Percentiles rank a stretch among this genome's conserved stretches.
phyloP scores from a whole-genome alignment of 2,113 vertebrate genomes.

The Myiozetetes cayanensis region DNA sequence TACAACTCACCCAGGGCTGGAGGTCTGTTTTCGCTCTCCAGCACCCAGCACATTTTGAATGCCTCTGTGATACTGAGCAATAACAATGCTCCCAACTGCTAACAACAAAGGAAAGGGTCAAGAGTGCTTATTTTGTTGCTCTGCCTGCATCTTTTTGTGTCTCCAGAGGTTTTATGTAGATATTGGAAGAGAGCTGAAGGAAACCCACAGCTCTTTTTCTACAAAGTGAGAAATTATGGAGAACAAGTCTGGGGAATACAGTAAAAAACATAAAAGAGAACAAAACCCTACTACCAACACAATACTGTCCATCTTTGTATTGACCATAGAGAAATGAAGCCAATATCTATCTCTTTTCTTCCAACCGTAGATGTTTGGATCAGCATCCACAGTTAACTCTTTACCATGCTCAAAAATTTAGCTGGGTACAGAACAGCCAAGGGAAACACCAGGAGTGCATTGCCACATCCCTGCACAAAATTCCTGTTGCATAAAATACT shows the following conservation, averaged over 20 bases:
- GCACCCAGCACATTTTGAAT: background rate
- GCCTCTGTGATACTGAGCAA: background rate
- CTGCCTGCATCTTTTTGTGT: background rate
- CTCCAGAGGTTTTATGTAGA: background rate
- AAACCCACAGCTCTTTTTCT: background rate
- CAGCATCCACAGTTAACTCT: background rate
- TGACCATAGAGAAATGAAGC: background rate
- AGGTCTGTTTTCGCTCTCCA: background rate
- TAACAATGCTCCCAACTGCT: background rate
- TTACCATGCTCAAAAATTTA: background rate
- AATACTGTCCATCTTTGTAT: background rate
- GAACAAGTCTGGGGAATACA: background rate
- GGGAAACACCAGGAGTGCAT: background rate
- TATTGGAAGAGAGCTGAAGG: background rate
- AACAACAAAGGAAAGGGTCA: background rate
- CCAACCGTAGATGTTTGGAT: background rate
- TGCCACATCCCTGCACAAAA: background rate
- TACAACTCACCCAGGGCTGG: background rate
- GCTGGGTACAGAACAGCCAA: background rate
- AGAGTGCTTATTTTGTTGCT: background rate
- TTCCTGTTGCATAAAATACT: background rate
- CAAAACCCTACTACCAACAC: background rate
- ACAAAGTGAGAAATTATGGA: background rate
- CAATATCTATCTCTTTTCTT: background rate
- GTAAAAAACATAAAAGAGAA: background rate